These are phyloP conservation scores for Aegypius monachus DNA, from an alignment of 2,113 vertebrate genomes.

Conservation along the genomic window DNA sequence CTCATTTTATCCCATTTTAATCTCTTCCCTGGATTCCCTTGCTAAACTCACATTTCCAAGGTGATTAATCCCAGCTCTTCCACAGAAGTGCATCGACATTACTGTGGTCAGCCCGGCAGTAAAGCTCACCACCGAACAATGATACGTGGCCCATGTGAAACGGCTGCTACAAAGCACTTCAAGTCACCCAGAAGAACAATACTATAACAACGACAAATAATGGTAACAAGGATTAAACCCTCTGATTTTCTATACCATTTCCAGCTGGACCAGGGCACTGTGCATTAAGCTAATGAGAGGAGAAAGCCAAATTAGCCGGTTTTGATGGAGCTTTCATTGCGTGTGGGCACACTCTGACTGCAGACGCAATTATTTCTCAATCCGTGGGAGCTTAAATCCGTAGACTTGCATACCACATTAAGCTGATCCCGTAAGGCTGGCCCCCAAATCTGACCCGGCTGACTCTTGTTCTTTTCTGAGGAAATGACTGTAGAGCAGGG, in stretches of 20 bases:
- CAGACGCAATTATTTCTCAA: background rate
- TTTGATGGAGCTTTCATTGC: background rate
- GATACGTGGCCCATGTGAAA: background rate
- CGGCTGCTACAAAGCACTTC: background rate
- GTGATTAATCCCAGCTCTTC: background rate
- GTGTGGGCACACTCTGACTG: background rate
- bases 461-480: background rate
- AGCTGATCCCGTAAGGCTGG: background rate
- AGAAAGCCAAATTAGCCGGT: background rate
- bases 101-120: background rate
- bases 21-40: background rate
- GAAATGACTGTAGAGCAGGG: background rate
- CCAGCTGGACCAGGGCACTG: background rate
- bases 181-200: background rate
- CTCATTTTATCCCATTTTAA: background rate
- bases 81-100: background rate
- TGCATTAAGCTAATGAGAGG: constrained; percentile 3
- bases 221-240: background rate
- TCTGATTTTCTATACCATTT: background rate
- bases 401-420: background rate
- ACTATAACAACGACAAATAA: background rate
- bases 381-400: background rate
- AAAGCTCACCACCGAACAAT: background rate
- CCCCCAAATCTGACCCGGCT: background rate
- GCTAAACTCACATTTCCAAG: background rate